A percentile compares a stretch with the other conserved stretches of the same genome.
Evolutionary conservation across 2,888 invertebrate species (phyloP).

Genomic region (Drosophila incognita): DNA sequence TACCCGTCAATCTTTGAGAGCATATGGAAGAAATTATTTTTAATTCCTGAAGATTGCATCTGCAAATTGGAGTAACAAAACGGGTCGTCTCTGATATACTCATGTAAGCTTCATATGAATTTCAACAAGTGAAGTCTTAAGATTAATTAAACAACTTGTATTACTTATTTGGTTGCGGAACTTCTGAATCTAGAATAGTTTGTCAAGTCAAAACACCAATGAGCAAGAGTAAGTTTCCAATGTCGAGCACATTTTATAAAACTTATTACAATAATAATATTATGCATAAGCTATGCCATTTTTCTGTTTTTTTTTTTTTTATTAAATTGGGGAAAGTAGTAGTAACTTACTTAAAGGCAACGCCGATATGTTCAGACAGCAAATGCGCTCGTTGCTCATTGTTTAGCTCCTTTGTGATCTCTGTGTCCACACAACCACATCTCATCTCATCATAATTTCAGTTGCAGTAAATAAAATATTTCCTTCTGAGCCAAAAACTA

Average conservation of each 20-base stretch:
- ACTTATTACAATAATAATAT: neutral
- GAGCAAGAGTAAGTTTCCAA: neutral
- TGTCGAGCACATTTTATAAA: neutral
- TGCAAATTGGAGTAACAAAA: neutral
- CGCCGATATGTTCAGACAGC: constrained; percentile 76
- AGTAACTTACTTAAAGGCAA: too few relatives aligned
- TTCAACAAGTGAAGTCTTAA: neutral
- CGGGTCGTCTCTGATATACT: neutral
- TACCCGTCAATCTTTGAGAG: neutral
- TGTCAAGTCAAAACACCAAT: neutral
- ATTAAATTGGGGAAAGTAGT: neutral
- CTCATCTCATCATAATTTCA: neutral
- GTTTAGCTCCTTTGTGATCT: too few relatives aligned
- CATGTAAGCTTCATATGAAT: neutral
- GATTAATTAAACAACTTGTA: neutral
- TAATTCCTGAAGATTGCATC: neutral
- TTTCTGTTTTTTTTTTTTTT: neutral
- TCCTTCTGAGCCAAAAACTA: neutral
- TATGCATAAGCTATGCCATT: too few relatives aligned
- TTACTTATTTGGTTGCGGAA: neutral
- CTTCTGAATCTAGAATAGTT: neutral
- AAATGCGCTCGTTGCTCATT: constrained; percentile 74
- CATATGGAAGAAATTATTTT: neutral
- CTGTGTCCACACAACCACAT: neutral
- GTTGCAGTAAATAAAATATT: constrained; percentile 18